These are phyloP conservation scores for Leptinotarsa juncta DNA, from an alignment of 2,888 invertebrate species.

Conservation along the genomic window DNA sequence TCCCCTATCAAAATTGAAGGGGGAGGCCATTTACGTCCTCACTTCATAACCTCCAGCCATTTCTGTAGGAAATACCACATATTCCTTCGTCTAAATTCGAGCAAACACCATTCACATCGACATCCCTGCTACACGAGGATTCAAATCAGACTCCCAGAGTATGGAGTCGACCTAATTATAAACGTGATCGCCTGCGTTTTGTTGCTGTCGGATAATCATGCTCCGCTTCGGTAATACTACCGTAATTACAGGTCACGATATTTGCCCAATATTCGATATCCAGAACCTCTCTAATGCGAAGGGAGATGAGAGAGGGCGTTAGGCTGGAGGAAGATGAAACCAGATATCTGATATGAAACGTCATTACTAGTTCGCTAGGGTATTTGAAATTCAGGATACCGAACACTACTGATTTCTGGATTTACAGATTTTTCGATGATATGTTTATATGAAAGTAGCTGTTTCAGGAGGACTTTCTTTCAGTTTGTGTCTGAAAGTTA, in stretches of 20 bases:
- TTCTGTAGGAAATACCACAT: no score
- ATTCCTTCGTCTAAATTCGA: neutral
- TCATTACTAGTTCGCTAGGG: neutral
- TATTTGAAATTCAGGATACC: neutral
- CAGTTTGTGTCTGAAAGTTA: no score
- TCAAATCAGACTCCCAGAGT: neutral
- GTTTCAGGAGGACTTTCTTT: no score
- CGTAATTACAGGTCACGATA: constrained; percentile 22
- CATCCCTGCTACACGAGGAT: neutral
- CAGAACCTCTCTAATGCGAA: constrained; percentile 10
- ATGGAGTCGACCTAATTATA: constrained; percentile 14
- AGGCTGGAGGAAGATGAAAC: constrained; percentile 15
- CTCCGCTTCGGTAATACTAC: neutral
- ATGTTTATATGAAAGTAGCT: no score
- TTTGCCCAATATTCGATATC: constrained; percentile 14
- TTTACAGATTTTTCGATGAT: no score
- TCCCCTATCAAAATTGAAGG: no score
- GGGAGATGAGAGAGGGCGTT: neutral
- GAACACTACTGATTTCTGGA: neutral
- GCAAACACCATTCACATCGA: neutral
- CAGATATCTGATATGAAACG: constrained; percentile 12
- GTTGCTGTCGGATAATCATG: constrained; percentile 20
- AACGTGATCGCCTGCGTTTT: constrained; percentile 16
- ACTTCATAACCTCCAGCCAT: no score
- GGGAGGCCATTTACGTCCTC: no score